Percentiles rank a stretch among this genome's conserved stretches.
Evolutionary conservation across 1,140 invertebrate genomes (phyloP).

Genomic region (Eupeodes corollae): DNA sequence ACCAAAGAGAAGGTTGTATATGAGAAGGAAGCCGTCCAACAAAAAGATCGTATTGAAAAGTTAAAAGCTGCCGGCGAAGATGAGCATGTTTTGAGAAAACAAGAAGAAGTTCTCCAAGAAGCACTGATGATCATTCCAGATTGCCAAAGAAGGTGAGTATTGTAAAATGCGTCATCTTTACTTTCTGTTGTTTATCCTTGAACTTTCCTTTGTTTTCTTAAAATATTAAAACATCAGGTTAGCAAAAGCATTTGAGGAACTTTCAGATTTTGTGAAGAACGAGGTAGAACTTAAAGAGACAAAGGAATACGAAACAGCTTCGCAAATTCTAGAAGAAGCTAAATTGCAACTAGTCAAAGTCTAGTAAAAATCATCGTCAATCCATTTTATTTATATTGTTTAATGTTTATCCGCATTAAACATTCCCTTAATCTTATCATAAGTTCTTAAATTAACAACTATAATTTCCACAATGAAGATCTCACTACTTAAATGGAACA

Average conservation of each 20-base stretch:
- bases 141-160: conserved; percentile 53
- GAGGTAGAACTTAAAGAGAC: conserved; percentile 65
- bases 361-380: no score
- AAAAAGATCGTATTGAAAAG: conserved; percentile 63
- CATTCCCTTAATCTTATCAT: no score
- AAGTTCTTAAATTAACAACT: no score
- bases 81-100: conserved; percentile 73
- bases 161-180: background rate
- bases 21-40: conserved; percentile 68
- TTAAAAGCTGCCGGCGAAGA: conserved; percentile 65
- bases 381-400: no score
- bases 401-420: no score
- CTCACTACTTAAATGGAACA: no score
- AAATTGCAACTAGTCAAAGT: conserved; percentile 23
- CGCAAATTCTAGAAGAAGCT: conserved; percentile 58
- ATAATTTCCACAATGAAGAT: no score
- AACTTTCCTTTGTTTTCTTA: background rate
- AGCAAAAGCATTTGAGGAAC: conserved; percentile 59
- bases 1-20: conserved; percentile 81
- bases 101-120: conserved; percentile 79
- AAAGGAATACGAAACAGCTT: conserved; percentile 58
- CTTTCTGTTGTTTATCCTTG: background rate
- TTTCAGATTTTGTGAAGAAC: conserved; percentile 59
- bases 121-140: conserved; percentile 83
- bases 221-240: conserved; percentile 42